Evolutionary conservation across 2,888 invertebrate species (phyloP).

Genomic region (Cheilosia impressa): DNA sequence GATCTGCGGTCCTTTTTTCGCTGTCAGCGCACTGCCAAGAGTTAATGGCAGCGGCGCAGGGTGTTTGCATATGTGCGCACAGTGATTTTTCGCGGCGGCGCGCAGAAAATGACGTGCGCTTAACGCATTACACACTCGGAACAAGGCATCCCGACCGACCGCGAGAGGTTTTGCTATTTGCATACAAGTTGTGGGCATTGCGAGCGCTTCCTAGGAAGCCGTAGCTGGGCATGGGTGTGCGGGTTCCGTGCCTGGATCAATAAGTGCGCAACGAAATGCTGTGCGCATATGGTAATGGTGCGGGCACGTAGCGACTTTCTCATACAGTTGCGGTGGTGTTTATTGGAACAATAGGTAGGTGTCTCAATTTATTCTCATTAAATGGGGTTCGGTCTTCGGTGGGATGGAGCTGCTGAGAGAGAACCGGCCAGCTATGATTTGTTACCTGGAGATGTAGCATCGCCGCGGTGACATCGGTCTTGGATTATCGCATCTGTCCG

Average conservation of each 20-base stretch:
- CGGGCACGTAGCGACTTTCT: conserved; percentile 36
- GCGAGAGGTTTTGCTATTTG: conserved; percentile 44
- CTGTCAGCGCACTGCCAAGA: conserved; percentile 54
- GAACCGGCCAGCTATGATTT: conserved; percentile 57
- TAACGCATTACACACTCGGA: conserved; percentile 66
- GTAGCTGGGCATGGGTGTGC: conserved; percentile 45
- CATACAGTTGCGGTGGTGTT: conserved; percentile 32
- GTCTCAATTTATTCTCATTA: conserved; percentile 76
- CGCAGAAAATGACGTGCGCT: conserved; percentile 61
- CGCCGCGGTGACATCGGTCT: conserved; percentile 35
- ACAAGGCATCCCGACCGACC: conserved; percentile 46
- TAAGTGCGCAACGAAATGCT: conserved; percentile 46
- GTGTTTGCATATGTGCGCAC: conserved; percentile 49
- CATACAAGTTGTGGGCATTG: conserved; percentile 64
- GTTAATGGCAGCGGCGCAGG: conserved; percentile 37
- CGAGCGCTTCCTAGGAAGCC: conserved; percentile 72
- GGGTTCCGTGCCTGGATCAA: conserved; percentile 65
- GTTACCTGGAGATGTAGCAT: conserved; percentile 33
- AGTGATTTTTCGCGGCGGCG: conserved; percentile 57
- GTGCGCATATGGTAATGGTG: conserved; percentile 51
- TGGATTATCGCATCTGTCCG: conserved; percentile 44
- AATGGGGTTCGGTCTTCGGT: conserved; percentile 23
- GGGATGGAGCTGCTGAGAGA: conserved; percentile 16
- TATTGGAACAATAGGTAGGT: conserved; percentile 74
- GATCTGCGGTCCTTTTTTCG: conserved; percentile 5